phyloP scores from a whole-genome alignment of 2,888 invertebrate species.

The Drosophila emarginata region DNA sequence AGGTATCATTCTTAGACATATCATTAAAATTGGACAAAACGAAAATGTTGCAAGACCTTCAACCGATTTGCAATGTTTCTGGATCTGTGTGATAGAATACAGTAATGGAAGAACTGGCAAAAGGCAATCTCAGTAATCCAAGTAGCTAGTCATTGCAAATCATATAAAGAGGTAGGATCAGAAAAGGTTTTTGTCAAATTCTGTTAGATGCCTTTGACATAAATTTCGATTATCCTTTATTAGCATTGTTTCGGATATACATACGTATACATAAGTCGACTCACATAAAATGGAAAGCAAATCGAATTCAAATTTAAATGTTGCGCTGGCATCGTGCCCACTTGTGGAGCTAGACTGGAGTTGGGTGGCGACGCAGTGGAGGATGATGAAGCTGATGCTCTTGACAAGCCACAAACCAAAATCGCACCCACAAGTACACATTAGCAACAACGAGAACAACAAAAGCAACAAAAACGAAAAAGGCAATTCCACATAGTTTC shows the following conservation, averaged over 20 bases:
- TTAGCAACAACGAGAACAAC: slow-evolving; percentile 5
- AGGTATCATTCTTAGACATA: too few relatives aligned
- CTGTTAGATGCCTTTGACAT: too few relatives aligned
- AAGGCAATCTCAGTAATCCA: too few relatives aligned
- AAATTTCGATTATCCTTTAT: not conserved
- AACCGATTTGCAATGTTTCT: too few relatives aligned
- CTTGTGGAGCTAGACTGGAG: not conserved
- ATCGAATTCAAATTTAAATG: slow-evolving; percentile 11
- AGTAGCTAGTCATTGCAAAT: too few relatives aligned
- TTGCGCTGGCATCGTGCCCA: not conserved
- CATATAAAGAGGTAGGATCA: too few relatives aligned
- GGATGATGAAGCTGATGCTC: not conserved
- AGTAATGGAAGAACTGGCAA: too few relatives aligned
- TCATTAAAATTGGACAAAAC: too few relatives aligned
- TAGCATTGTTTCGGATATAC: not conserved
- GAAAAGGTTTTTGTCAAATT: too few relatives aligned
- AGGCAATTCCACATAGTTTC: slow-evolving; percentile 19
- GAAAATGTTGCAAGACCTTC: too few relatives aligned
- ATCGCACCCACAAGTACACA: slow-evolving; percentile 44
- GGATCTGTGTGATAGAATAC: too few relatives aligned
- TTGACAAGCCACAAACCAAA: slow-evolving; percentile 48
- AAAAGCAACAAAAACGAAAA: slow-evolving; percentile 19
- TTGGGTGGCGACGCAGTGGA: not conserved
- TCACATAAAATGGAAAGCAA: not conserved
- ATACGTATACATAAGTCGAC: not conserved